These are phyloP conservation scores for Bubalus kerabau DNA, from an alignment of 2,113 vertebrate species.

Conservation along the genomic window DNA sequence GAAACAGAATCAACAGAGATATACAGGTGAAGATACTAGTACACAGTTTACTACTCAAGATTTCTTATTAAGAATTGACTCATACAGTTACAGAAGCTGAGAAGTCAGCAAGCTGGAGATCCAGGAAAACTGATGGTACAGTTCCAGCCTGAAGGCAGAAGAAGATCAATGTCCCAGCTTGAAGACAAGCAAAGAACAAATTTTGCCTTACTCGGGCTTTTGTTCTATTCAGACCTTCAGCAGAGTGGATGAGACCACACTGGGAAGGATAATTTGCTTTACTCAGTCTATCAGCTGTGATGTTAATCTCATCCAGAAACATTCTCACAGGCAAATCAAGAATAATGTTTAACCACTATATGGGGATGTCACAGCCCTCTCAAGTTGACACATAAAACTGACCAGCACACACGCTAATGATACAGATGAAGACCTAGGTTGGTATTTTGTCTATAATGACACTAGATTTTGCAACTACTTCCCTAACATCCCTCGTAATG, in stretches of 20 bases:
- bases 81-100: neutral
- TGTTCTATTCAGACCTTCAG: neutral
- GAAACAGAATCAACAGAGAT: neutral
- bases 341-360: neutral
- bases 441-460: neutral
- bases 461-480: neutral
- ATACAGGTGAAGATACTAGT: neutral
- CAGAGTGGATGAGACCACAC: neutral
- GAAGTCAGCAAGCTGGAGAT: neutral
- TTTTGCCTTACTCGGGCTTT: neutral
- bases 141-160: neutral
- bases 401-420: neutral
- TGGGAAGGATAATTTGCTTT: neutral
- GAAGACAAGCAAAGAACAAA: neutral
- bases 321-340: neutral
- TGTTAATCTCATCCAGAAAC: neutral
- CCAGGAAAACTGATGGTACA: neutral
- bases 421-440: neutral
- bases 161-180: neutral
- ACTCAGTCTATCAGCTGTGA: neutral
- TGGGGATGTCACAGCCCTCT: neutral
- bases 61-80: neutral
- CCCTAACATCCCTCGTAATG: neutral
- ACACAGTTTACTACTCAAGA: neutral
- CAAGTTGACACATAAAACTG: neutral